Evolutionary conservation across 2,888 invertebrate species (phyloP), one percentile per base, ranked within the genome.

Genomic region (Vanessa cardui): DNA sequence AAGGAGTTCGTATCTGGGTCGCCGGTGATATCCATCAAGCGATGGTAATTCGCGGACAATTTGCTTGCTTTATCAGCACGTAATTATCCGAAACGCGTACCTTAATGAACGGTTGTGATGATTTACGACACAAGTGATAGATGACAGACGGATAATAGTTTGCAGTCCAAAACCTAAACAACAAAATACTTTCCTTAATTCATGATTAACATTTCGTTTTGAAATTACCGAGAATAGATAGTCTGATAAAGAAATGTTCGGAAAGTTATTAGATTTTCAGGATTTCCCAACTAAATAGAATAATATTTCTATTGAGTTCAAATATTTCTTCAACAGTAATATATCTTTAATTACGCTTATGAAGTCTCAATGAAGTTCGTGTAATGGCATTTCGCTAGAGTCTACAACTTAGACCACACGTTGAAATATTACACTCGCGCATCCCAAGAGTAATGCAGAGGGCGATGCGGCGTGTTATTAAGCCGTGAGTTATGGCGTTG

Each of bases 51-150:
- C 87, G 85, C 81, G 83, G 84, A 89, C 89, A 90, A 91, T 90
- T 90, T 89, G 89, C 89, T 89, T 86, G 87, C 84, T 87, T 89
- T 91, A 92, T 91, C 91, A 89, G 87, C 84, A 83, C 86, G 85
- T 89, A 91, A 91, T 92, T 92, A 91, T 90, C 84, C 89, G 86
- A 88, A 87, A 88, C 84, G 83, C 83, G 85, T 79, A 81, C 82
- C 78, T 84, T 91, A 90, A 92, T 90, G 88, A 88, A 88, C 85
- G 88, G 89, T 87, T 89, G 85, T 81, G 79, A 62, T 68, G 81
- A 77, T 77, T 33, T 15, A 61, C 76, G 82, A 85, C 78, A 78
- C 80, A 72, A 85, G 81, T 62, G 74, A 82, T 66, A 74, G 79
- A 71, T 79, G 75, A n/a, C 5, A 9, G 69, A 79, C 74, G 72